Evolutionary conservation across 2,888 invertebrate genomes (phyloP).

Genomic region (Gisinianus flammeolus): DNA sequence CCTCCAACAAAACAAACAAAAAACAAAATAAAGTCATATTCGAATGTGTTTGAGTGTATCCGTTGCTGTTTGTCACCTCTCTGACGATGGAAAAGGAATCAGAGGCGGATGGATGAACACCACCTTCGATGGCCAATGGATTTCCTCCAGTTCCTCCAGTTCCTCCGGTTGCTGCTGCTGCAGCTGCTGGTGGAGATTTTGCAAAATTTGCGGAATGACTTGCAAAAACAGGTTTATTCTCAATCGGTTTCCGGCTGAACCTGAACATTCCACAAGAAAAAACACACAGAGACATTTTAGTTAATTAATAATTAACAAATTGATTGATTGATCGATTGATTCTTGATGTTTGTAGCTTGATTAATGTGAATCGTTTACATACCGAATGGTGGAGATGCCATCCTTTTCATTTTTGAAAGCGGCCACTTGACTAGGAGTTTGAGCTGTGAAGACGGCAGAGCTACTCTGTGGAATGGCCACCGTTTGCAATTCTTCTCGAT

Average conservation of each 20-base stretch:
- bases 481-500: neutral
- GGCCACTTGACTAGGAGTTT: neutral
- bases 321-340: no score
- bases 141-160: no score
- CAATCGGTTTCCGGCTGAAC: neutral
- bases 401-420: neutral
- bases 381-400: no score
- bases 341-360: no score
- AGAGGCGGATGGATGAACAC: conserved; percentile 29
- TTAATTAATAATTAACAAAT: conserved; percentile 9
- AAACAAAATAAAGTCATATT: no score
- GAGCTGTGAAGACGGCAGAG: conserved; percentile 4
- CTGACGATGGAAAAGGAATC: conserved; percentile 24
- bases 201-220: conserved; percentile 16
- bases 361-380: no score
- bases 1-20: no score
- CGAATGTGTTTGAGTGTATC: no score
- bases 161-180: neutral
- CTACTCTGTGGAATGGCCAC: neutral
- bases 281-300: neutral
- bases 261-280: neutral
- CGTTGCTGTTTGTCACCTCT: no score
- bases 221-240: neutral
- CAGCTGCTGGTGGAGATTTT: neutral
- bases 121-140: neutral